Evolutionary conservation across 1,140 invertebrate genomes (phyloP), one percentile per base, ranked within the genome.

Genomic region (Cyrtorhinus lividipennis): DNA sequence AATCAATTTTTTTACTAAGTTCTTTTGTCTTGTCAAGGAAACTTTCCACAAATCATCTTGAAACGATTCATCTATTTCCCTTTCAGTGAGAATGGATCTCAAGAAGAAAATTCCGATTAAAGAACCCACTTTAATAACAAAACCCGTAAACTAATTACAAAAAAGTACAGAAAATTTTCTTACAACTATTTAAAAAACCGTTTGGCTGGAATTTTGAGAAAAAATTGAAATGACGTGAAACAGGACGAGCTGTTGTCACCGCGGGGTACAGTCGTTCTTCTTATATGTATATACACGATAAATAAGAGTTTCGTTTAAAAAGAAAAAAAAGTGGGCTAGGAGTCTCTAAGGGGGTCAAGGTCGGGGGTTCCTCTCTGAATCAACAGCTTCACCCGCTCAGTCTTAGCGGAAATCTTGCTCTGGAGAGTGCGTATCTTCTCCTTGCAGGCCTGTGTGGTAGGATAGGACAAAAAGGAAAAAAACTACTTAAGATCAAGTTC

Each of bases 311-410:
- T 44, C 38, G 38, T 44, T 44, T 44, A 63, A 27, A 22, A 57
- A 27, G 25, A 59, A 23, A 65, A 48, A 56, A 44, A 20, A 45
- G 45, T 20, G 56, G 27, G 38, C 62, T 66, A 66, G 61, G 69
- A 68, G 59, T 72, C 70, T 65, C 46, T 64, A 26, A 84, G 76
- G 65, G 82, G 80, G 67, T 87, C 84, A 66, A 82, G 78, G 73
- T 90, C 88, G 64, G 88, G 88, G 67, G 80, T 83, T 73, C 88
- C 90, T 71, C 87, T 84, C 75, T 91, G 86, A 72, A 87, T 79
- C 69, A 94, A 77, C 63, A 90, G 77, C 76, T 92, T 92, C 68
- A 90, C 87, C 70, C 89, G 84, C 76, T 93, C 89, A 72, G 84
- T 85, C 67, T 87, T 84, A 74, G 87, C 84, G 69, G 84, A 81